Conservation (phyloP, 1,140 invertebrate species). For the Drosophila sulfurigaster region DNA sequence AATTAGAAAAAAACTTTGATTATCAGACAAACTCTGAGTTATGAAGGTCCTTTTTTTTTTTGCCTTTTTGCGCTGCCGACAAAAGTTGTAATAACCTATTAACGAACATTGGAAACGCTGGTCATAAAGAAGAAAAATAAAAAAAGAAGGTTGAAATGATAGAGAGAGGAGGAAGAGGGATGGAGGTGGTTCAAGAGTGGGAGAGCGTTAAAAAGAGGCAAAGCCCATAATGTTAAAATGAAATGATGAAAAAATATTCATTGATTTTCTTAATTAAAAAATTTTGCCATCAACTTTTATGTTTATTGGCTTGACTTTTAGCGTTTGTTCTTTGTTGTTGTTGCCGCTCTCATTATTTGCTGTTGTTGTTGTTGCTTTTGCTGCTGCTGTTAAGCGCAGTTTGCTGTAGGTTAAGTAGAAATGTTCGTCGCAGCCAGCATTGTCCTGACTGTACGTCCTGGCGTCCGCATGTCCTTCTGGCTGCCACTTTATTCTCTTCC, state of each 20-base stretch:
- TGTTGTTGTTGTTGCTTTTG: conserved; percentile 8
- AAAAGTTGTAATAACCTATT: conserved; percentile 52
- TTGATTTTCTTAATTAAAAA: conserved; percentile 83
- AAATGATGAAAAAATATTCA: conserved; percentile 70
- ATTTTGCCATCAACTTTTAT: conserved; percentile 78
- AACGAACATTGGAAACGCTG: conserved; percentile 31
- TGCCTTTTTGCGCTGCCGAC: not conserved
- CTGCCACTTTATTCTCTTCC: conserved; percentile 36
- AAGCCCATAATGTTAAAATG: conserved; percentile 41
- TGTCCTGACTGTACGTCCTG: conserved; percentile 15
- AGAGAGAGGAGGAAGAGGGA: not conserved
- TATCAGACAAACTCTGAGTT: conserved; percentile 9
- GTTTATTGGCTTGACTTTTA: conserved; percentile 69
- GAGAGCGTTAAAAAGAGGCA: conserved; percentile 8
- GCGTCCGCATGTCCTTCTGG: not conserved
- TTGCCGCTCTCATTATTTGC: conserved; percentile 23
- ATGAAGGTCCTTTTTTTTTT: not conserved
- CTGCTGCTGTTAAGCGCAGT: conserved; percentile 49
- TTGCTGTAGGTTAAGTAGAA: conserved; percentile 64
- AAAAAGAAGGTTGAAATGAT: not conserved
- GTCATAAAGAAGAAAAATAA: conserved; percentile 20
- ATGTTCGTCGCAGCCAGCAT: conserved; percentile 33
- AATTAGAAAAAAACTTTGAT: conserved; percentile 11
- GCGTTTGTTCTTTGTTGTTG: conserved; percentile 27
- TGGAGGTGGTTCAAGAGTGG: not conserved